Conservation (phyloP, 2,888 invertebrate genomes). For the Amblyjoppa fuscipennis region DNA sequence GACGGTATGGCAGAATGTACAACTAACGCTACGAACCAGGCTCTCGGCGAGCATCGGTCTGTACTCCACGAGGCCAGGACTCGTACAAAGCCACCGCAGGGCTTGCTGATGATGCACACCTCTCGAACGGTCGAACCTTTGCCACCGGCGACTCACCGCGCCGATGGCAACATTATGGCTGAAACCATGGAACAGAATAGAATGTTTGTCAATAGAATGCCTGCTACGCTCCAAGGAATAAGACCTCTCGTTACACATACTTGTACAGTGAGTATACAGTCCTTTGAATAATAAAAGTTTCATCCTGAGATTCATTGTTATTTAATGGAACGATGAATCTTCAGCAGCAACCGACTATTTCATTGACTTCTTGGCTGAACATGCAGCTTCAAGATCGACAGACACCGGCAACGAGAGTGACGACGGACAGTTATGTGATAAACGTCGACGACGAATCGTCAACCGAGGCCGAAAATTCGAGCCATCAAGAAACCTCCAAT, state of each 20-base stretch:
- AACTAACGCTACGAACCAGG: conserved; percentile 24
- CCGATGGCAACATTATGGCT: conserved; percentile 58
- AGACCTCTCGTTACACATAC: conserved; percentile 89
- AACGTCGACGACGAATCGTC: conserved; percentile 77
- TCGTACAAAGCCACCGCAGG: conserved; percentile 43
- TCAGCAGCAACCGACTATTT: conserved; percentile 75
- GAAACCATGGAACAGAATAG: conserved; percentile 74
- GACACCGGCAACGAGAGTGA: conserved; percentile 82
- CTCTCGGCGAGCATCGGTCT: conserved; percentile 29
- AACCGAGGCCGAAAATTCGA: conserved; percentile 53
- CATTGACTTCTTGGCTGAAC: conserved; percentile 79
- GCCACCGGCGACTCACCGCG: conserved; percentile 61
- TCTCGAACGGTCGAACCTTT: conserved; percentile 29
- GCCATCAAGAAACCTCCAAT: conserved; percentile 69
- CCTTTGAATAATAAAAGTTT: not conserved
- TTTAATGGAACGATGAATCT: not conserved
- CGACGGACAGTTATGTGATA: conserved; percentile 82
- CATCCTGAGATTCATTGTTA: not conserved
- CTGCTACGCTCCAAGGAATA: conserved; percentile 88
- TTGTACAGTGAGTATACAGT: conserved; percentile 85
- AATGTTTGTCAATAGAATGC: conserved; percentile 79
- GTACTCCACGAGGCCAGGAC: conserved; percentile 16
- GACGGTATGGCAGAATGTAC: conserved; percentile 56
- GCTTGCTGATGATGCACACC: conserved; percentile 63
- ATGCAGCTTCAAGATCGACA: conserved; percentile 73